These are phyloP conservation scores for Campopleginae sp. DNA, from an alignment of 2,888 invertebrate species.

Conservation along the genomic window DNA sequence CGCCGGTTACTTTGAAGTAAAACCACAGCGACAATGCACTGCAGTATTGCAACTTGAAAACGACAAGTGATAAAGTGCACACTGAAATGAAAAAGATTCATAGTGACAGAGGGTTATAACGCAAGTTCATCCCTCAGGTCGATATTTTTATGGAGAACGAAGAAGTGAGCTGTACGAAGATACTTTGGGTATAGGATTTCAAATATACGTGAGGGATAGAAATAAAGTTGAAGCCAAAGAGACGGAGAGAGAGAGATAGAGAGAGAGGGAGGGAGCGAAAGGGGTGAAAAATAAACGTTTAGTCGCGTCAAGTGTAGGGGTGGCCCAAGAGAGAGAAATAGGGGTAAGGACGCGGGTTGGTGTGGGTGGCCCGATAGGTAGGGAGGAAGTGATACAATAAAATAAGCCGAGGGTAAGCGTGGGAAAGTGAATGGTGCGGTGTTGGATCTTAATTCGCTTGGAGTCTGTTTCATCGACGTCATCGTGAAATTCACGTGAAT, in stretches of 20 bases:
- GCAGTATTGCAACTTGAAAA: slow-evolving; percentile 11
- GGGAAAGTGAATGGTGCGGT: background rate
- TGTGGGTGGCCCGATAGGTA: background rate
- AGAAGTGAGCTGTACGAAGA: slow-evolving; percentile 28
- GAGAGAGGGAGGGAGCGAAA: background rate
- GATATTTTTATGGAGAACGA: slow-evolving; percentile 14
- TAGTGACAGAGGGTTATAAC: slow-evolving; percentile 27
- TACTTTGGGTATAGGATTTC: slow-evolving; percentile 42
- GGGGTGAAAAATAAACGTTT: slow-evolving; percentile 31
- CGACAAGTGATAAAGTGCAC: slow-evolving; percentile 32
- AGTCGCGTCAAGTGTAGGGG: slow-evolving; percentile 40
- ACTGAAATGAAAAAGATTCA: slow-evolving; percentile 16
- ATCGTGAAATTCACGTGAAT: background rate
- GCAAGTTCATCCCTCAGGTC: slow-evolving; percentile 19
- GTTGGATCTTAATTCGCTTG: slow-evolving; percentile 10
- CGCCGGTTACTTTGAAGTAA: background rate
- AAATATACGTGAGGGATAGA: slow-evolving; percentile 13
- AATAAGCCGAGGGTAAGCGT: slow-evolving; percentile 13
- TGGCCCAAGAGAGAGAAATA: slow-evolving; percentile 2
- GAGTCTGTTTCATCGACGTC: slow-evolving; percentile 14
- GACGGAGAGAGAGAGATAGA: background rate
- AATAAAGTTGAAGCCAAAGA: slow-evolving; percentile 7
- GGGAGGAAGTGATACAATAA: background rate
- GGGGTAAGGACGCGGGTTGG: too few species aligned
- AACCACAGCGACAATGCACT: slow-evolving; percentile 1